Conservation (phyloP, 2,113 vertebrate genomes). For the Gadus chalcogrammus region DNA sequence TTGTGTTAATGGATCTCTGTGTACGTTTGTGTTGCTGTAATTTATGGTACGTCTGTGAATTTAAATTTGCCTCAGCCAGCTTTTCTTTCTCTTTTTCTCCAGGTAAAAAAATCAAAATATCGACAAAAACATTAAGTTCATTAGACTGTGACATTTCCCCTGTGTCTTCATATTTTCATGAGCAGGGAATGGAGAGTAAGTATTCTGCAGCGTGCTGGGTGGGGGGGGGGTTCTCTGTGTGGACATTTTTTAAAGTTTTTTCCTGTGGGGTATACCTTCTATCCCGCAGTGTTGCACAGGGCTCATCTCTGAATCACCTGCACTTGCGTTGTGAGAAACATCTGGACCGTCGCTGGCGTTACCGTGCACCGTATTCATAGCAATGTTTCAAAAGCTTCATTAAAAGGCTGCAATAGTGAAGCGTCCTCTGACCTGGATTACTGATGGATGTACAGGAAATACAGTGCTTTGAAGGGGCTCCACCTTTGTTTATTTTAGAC, state of each 20-base stretch:
- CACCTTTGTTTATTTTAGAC: slow-evolving; percentile 13
- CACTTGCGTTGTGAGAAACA: too few species aligned
- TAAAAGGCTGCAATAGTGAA: neutral
- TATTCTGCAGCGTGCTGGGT: neutral
- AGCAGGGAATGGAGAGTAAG: slow-evolving; percentile 45
- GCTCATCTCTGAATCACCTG: slow-evolving; percentile 11
- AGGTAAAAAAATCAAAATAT: neutral
- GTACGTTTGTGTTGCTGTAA: too few species aligned
- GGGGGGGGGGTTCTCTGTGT: neutral
- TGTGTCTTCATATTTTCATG: slow-evolving; percentile 49
- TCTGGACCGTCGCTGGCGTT: slow-evolving; percentile 5
- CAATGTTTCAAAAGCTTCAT: slow-evolving; percentile 9
- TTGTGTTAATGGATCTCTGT: too few species aligned
- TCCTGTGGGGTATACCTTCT: slow-evolving; percentile 28
- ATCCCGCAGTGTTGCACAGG: slow-evolving; percentile 15
- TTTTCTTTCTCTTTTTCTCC: too few species aligned
- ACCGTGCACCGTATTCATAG: neutral
- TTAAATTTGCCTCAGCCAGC: too few species aligned
- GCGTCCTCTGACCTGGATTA: slow-evolving; percentile 3
- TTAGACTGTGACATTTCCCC: slow-evolving; percentile 41
- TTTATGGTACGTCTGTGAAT: too few species aligned
- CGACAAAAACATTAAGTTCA: slow-evolving; percentile 25
- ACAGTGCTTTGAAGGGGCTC: slow-evolving; percentile 49
- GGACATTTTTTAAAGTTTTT: slow-evolving; percentile 36
- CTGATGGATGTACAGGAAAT: neutral